Base-by-base conservation (phyloP, 2,888 invertebrate species). In the Syrphus vitripennis region DNA sequence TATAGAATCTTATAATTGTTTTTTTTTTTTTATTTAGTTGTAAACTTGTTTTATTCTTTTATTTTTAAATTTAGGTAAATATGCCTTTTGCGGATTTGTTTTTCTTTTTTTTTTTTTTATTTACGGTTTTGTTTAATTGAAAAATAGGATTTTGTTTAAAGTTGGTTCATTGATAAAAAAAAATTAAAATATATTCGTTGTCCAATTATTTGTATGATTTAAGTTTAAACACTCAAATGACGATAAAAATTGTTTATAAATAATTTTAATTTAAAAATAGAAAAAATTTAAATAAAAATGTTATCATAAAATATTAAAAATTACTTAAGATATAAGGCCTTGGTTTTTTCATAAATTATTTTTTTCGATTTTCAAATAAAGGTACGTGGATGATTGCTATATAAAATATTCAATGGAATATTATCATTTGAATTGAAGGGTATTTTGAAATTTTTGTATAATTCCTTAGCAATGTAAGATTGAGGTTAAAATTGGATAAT, bases 1-100 rank as follows among this genome's bases (percentile, higher is more conserved):
- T 53, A 61, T 83, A 83, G 75, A 75, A 78, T 87, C 61, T 87
- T 70, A 37, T 34, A 70, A 82, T 65, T 83, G n/a, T n/a, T n/a
- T n/a, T n/a, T n/a, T n/a, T n/a, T n/a, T n/a, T n/a, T n/a, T n/a
- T n/a, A n/a, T 83, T 79, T 78, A 83, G 78, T 87, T 83, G 78
- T 75, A 87, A 87, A 77, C 74, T 74, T 77, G 34, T 45, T 42
- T 55, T 24, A 31, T 40, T 0, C 37, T 16, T 50, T 61, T 31
- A 40, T 59, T 37, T 26, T 40, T 21, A n/a, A 21, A 19, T 21
- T 1, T 59, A 48, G 31, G 42, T 72, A 19, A 34, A 29, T 34
- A 16, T 72, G 59, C 37, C 12, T 77, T 26, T 69, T 65, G 70
- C 31, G 24, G 37, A 59, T 34, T 69, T 69, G 10, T 40, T 50